Percentiles rank a stretch among this genome's conserved stretches.
phyloP scores from a whole-genome alignment of 2,113 vertebrate species.

The Pygathrix nemaeus region DNA sequence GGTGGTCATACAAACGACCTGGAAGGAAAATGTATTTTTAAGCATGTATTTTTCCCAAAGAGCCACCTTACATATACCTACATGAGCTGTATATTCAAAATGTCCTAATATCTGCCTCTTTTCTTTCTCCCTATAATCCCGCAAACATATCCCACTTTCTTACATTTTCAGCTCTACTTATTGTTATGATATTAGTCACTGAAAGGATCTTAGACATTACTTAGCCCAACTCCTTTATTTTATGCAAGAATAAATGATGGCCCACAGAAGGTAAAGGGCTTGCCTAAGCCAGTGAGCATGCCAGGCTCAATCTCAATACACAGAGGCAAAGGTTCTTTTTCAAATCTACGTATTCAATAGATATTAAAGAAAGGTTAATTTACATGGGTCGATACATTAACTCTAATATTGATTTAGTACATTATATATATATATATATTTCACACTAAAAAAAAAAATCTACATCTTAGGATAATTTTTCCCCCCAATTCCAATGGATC shows the following conservation, averaged over 20 bases:
- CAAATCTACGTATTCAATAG: background rate
- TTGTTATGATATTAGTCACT: background rate
- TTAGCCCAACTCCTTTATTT: background rate
- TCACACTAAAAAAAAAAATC: background rate
- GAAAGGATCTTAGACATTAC: background rate
- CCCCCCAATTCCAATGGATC: background rate
- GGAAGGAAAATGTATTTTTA: slow-evolving; percentile 48
- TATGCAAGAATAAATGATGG: background rate
- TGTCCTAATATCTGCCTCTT: background rate
- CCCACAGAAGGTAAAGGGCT: background rate
- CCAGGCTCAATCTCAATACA: background rate
- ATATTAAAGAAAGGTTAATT: background rate
- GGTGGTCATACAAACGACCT: slow-evolving; percentile 98
- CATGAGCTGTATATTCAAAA: background rate
- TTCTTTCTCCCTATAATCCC: background rate
- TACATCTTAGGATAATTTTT: background rate
- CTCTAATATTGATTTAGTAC: background rate
- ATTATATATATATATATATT: background rate
- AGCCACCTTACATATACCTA: background rate
- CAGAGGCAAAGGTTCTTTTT: background rate
- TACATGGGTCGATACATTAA: background rate
- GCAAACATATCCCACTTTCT: background rate
- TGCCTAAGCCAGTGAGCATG: background rate
- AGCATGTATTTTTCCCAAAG: background rate
- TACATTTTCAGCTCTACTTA: background rate